Conservation (phyloP, 2,797 vertebrate genomes). For the Semaprochilodus insignis region DNA sequence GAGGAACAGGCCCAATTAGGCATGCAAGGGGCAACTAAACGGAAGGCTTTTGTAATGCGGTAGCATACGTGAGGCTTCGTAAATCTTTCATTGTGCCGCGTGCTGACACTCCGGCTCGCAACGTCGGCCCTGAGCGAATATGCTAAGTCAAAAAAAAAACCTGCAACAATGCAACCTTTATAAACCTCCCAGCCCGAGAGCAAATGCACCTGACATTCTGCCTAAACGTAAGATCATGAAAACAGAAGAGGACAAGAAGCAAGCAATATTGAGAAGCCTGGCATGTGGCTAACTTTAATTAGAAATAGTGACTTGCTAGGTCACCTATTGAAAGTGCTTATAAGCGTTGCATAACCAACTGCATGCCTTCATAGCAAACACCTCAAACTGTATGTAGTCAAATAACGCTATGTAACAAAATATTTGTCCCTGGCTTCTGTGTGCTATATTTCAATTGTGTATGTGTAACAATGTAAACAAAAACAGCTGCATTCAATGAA, state of each 20-base stretch:
- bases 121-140: constrained; percentile 8
- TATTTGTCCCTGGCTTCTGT: too few species aligned
- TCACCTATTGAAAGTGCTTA: too few species aligned
- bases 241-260: constrained; percentile 15
- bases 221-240: constrained; percentile 20
- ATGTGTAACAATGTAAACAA: too few species aligned
- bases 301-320: neutral
- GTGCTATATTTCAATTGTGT: too few species aligned
- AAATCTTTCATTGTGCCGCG: constrained; percentile 51
- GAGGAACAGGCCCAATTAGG: constrained; percentile 50
- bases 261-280: neutral
- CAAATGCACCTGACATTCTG: constrained; percentile 38
- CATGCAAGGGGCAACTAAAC: constrained; percentile 49
- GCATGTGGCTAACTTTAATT: neutral
- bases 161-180: neutral
- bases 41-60: constrained; percentile 47
- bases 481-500: too few species aligned
- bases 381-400: too few species aligned
- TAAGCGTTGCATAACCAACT: too few species aligned
- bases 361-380: too few species aligned
- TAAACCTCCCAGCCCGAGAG: constrained; percentile 38
- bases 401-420: too few species aligned
- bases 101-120: constrained; percentile 37
- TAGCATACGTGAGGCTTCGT: constrained; percentile 52
- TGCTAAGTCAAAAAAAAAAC: neutral